phyloP scores from a whole-genome alignment of 2,888 invertebrate species.

The Philaethria dido region DNA sequence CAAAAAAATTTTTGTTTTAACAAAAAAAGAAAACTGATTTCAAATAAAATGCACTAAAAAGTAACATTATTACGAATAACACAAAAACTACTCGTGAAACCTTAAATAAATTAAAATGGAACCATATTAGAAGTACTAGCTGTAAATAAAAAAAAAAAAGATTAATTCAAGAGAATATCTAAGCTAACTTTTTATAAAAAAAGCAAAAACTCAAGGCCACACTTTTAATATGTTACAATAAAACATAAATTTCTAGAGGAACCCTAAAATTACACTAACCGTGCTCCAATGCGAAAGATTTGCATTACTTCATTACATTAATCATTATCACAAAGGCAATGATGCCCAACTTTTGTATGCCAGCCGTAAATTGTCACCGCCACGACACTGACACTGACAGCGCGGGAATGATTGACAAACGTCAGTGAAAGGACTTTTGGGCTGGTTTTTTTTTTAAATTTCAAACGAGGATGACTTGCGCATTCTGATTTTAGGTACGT shows the following conservation, averaged over 20 bases:
- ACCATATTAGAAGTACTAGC: no score
- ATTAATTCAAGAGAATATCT: no score
- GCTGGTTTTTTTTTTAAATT: constrained; percentile 51
- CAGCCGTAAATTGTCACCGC: constrained; percentile 78
- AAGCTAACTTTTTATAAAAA: no score
- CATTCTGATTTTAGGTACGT: constrained; percentile 31
- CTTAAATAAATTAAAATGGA: no score
- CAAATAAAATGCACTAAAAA: no score
- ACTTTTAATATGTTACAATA: no score
- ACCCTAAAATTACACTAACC: constrained; percentile 60
- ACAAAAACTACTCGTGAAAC: no score
- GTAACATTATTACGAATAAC: no score
- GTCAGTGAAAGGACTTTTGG: constrained; percentile 66
- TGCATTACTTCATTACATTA: constrained; percentile 82
- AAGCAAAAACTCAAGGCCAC: no score
- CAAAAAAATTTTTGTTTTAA: no score
- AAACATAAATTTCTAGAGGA: background rate
- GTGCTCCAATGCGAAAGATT: constrained; percentile 73
- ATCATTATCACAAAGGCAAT: constrained; percentile 77
- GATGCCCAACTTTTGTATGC: constrained; percentile 78
- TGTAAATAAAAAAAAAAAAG: no score
- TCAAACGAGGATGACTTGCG: constrained; percentile 60
- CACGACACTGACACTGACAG: constrained; percentile 59
- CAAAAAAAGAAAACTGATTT: no score
- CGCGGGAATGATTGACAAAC: constrained; percentile 80